Percentiles rank a stretch among this genome's conserved stretches.
Evolutionary conservation across 2,888 invertebrate species (phyloP).

Genomic region (Lycocerus yunnanus): DNA sequence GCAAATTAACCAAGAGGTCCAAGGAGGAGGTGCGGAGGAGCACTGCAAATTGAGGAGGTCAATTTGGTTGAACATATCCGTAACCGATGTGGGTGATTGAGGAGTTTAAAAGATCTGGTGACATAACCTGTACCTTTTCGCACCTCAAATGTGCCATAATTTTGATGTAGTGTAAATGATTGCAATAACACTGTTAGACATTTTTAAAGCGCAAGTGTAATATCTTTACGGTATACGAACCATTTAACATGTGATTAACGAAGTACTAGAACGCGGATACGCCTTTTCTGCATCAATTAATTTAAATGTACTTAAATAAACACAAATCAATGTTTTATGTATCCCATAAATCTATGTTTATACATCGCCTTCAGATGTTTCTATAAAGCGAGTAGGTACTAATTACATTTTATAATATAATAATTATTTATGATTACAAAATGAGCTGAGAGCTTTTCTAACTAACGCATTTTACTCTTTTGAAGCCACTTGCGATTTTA

Average conservation of each 20-base stretch:
- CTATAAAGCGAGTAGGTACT: not conserved
- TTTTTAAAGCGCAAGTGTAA: not conserved
- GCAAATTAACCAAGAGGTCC: too few species aligned
- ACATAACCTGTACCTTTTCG: too few species aligned
- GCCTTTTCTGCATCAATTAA: not conserved
- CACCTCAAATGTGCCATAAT: too few species aligned
- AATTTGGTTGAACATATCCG: too few species aligned
- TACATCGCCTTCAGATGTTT: not conserved
- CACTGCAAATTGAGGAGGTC: too few species aligned
- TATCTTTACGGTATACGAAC: not conserved
- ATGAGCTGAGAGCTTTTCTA: not conserved
- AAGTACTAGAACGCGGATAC: not conserved
- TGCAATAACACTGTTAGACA: not conserved
- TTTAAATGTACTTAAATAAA: not conserved
- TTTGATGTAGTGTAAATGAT: too few species aligned
- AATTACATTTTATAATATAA: not conserved
- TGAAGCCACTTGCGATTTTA: not conserved
- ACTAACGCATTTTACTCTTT: not conserved
- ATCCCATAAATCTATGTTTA: not conserved
- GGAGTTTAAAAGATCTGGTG: too few species aligned
- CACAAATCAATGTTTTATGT: not conserved
- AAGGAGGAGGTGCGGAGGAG: too few species aligned
- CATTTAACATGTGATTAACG: not conserved
- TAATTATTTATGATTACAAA: not conserved
- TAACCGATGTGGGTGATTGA: too few species aligned